These are phyloP conservation scores for Semotilus atromaculatus DNA, from an alignment of 2,797 vertebrate species.

Conservation along the genomic window DNA sequence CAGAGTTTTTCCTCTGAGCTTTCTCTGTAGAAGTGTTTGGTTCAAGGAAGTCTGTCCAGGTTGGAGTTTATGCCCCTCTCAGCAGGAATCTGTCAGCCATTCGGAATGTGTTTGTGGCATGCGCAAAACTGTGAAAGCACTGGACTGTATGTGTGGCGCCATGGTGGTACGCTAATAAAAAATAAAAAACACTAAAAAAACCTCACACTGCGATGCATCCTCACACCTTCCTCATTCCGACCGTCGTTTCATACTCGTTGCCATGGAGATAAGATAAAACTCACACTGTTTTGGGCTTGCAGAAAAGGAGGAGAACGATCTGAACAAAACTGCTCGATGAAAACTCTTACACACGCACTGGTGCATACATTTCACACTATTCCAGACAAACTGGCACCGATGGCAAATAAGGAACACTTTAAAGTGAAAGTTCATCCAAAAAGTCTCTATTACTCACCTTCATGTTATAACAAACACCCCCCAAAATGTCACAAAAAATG, in stretches of 20 bases:
- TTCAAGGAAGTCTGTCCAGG: constrained; percentile 43
- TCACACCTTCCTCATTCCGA: constrained; percentile 81
- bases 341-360: constrained; percentile 36
- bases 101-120: constrained; percentile 50
- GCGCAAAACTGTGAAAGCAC: constrained; percentile 49
- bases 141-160: constrained; percentile 55
- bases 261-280: constrained; percentile 98
- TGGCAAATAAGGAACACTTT: neutral
- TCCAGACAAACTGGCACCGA: constrained; percentile 18
- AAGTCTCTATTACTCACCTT: neutral
- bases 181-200: constrained; percentile 48
- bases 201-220: constrained; percentile 79
- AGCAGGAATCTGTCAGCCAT: constrained; percentile 46
- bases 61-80: constrained; percentile 51
- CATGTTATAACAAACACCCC: neutral
- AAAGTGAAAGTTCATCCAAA: neutral
- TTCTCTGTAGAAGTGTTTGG: constrained; percentile 30
- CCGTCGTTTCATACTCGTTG: constrained; percentile 83
- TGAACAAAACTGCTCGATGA: constrained; percentile 69
- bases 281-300: constrained; percentile 92
- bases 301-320: constrained; percentile 79
- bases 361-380: constrained; percentile 24
- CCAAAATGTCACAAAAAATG: neutral
- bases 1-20: constrained; percentile 26
- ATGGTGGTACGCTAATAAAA: constrained; percentile 75